These are phyloP conservation scores for Volucella inflata DNA, from an alignment of 2,888 invertebrate genomes.

Conservation along the genomic window DNA sequence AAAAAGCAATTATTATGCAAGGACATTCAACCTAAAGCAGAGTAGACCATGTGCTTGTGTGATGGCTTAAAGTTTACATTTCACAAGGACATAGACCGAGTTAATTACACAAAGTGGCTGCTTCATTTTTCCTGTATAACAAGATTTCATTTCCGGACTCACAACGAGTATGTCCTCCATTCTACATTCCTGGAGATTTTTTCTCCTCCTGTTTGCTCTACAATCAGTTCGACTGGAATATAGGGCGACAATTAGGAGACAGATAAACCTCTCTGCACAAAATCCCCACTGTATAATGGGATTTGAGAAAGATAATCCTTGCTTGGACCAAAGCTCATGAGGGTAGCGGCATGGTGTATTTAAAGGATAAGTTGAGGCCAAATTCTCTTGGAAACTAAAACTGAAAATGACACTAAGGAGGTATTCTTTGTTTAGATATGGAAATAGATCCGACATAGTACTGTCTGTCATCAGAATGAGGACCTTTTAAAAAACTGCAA, in stretches of 20 bases:
- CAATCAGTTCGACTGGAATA: conserved; percentile 52
- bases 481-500: conserved; percentile 17
- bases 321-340: not conserved
- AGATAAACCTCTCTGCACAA: conserved; percentile 48
- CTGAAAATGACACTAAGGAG: conserved; percentile 14
- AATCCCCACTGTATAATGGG: conserved; percentile 48
- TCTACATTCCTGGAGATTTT: conserved; percentile 1
- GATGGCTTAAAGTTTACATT: conserved; percentile 39
- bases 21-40: conserved; percentile 60
- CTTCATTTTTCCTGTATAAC: conserved; percentile 56
- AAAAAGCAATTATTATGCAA: conserved; percentile 68
- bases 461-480: conserved; percentile 25
- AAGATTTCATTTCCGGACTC: conserved; percentile 47
- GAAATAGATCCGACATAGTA: conserved; percentile 17
- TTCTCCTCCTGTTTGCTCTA: conserved; percentile 23
- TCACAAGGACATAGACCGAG: conserved; percentile 55
- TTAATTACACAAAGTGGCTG: conserved; percentile 71
- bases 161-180: not conserved
- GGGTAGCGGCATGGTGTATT: not conserved
- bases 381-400: conserved; percentile 20
- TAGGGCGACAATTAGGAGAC: conserved; percentile 55
- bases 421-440: not conserved
- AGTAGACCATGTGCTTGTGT: conserved; percentile 6
- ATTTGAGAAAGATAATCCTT: conserved; percentile 33
- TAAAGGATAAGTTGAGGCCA: conserved; percentile 7